These are phyloP conservation scores for Prosapia bicincta DNA, from an alignment of 2,888 invertebrate genomes.

Conservation along the genomic window DNA sequence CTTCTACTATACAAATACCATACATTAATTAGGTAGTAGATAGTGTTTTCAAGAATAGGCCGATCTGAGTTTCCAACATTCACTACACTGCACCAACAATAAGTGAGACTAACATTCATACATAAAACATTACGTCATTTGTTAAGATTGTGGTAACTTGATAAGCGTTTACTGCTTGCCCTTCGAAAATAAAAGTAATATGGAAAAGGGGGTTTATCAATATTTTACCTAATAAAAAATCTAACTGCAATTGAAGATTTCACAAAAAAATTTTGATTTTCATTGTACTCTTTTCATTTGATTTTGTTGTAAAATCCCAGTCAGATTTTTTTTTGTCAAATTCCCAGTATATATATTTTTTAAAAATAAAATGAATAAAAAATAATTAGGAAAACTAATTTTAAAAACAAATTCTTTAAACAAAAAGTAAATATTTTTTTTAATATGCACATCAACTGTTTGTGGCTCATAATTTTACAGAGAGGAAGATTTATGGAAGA, in stretches of 20 bases:
- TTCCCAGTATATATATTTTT: too few relatives aligned
- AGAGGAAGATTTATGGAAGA: neutral
- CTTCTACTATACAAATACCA: neutral
- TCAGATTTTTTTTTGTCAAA: too few relatives aligned
- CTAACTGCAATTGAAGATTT: too few relatives aligned
- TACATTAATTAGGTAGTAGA: neutral
- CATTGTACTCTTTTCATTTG: too few relatives aligned
- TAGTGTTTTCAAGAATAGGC: neutral
- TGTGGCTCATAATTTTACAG: neutral
- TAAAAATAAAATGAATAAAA: too few relatives aligned
- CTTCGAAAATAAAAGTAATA: slow-evolving; percentile 3
- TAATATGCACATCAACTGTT: neutral
- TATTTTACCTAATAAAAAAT: too few relatives aligned
- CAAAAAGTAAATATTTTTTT: neutral
- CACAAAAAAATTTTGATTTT: too few relatives aligned
- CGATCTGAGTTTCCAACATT: neutral
- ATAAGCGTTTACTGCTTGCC: slow-evolving; percentile 18
- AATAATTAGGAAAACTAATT: too few relatives aligned
- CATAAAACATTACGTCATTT: neutral
- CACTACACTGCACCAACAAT: neutral
- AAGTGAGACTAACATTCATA: neutral
- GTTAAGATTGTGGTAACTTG: neutral
- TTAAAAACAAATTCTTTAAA: too few relatives aligned
- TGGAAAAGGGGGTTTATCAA: too few relatives aligned
- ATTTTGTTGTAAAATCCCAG: too few relatives aligned